Conservation (phyloP, 2,797 vertebrate species). For the Coccyzus lansbergi region DNA sequence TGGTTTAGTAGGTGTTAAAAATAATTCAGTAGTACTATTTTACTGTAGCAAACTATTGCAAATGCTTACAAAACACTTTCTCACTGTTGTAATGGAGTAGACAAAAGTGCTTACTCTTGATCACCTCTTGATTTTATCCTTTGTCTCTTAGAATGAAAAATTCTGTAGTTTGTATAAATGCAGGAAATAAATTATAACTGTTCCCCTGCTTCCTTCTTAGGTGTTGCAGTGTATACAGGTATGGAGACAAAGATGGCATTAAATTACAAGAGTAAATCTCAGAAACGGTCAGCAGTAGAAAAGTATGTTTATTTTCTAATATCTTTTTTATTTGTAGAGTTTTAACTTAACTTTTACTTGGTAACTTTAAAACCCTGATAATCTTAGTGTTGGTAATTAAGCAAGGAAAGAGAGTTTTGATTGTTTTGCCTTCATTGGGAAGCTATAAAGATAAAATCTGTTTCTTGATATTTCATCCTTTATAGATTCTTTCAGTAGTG, state of each 20-base stretch:
- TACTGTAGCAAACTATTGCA: background rate
- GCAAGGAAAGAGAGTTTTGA: background rate
- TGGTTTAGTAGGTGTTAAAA: background rate
- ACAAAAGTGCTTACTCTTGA: background rate
- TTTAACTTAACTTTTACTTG: background rate
- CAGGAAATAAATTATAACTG: slow-evolving; percentile 1
- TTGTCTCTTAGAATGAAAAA: background rate
- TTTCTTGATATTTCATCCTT: background rate
- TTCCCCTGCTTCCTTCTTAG: slow-evolving; percentile 72
- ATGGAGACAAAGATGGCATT: slow-evolving; percentile 99
- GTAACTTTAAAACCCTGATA: background rate
- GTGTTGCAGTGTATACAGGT: slow-evolving; percentile 96
- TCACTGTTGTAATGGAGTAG: background rate
- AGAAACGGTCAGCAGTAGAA: slow-evolving; percentile 98
- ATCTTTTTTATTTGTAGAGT: slow-evolving; percentile 39
- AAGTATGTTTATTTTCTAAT: slow-evolving; percentile 84
- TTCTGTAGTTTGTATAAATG: background rate
- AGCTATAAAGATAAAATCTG: background rate
- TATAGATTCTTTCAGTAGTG: background rate
- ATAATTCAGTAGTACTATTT: background rate
- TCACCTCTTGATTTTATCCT: background rate
- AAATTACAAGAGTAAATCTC: slow-evolving; percentile 99
- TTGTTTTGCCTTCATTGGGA: background rate
- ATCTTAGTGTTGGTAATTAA: background rate
- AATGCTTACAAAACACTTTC: background rate